Evolutionary conservation across 2,888 invertebrate genomes (phyloP).

Genomic region (Ophion slaviceki): DNA sequence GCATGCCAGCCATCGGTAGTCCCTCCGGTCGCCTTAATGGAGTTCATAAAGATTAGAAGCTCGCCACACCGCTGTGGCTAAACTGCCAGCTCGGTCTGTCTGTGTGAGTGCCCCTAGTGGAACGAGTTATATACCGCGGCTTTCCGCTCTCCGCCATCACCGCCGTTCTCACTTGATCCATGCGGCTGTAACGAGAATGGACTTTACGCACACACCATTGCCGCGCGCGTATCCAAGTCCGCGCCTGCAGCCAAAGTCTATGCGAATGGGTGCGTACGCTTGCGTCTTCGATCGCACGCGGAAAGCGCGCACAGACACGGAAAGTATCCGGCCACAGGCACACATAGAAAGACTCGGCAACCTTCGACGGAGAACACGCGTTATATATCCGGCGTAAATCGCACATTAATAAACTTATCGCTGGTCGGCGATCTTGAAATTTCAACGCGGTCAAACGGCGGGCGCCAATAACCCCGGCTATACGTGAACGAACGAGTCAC

Average conservation of each 20-base stretch:
- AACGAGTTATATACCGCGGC: constrained; percentile 55
- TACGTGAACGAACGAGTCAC: constrained; percentile 57
- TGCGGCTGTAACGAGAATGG: constrained; percentile 44
- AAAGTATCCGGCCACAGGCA: neutral
- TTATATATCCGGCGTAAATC: constrained; percentile 70
- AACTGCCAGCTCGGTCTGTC: constrained; percentile 57
- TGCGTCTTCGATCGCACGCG: neutral
- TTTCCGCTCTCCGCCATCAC: constrained; percentile 8
- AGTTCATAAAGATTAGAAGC: constrained; percentile 78
- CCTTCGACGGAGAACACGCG: constrained; percentile 39
- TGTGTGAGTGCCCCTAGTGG: constrained; percentile 42
- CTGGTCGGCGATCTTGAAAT: constrained; percentile 72
- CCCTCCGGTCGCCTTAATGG: constrained; percentile 76
- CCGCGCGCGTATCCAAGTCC: neutral
- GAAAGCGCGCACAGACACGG: neutral
- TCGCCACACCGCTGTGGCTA: constrained; percentile 67
- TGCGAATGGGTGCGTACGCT: constrained; percentile 34
- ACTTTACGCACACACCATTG: constrained; percentile 49
- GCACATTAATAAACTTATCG: constrained; percentile 74
- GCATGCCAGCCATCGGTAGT: constrained; percentile 65
- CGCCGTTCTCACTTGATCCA: constrained; percentile 32
- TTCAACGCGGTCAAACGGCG: constrained; percentile 70
- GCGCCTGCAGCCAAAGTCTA: neutral
- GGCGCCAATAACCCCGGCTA: constrained; percentile 64
- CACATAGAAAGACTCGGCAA: constrained; percentile 3